These are phyloP conservation scores for Sus scrofa DNA, from an alignment of 2,113 vertebrate genomes.

Conservation along the genomic window T2T-Sscrofa CM000820.6:93490001-93490500, in stretches of 20 bases:
- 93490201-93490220: neutral
- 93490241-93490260: constrained; percentile 25
- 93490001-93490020: constrained; percentile 51
- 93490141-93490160: constrained; percentile 9
- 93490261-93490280: constrained; percentile 14
- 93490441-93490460: neutral
- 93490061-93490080: constrained; percentile 69
- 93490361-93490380: constrained; percentile 28
- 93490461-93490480: constrained; percentile 26
- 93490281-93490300: constrained; percentile 37
- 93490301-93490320: neutral
- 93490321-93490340: constrained; percentile 43
- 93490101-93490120: constrained; percentile 79
- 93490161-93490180: constrained; percentile 60
- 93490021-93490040: constrained; percentile 67
- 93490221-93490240: constrained; percentile 9
- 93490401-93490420: constrained; percentile 18
- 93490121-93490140: constrained; percentile 78
- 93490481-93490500: constrained; percentile 60
- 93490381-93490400: neutral
- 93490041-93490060: constrained; percentile 72
- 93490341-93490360: neutral
- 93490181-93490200: constrained; percentile 11
- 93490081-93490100: constrained; percentile 77
- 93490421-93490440: neutral